Conservation (phyloP, 2,113 vertebrate species). For the Tenrec ecaudatus region DNA sequence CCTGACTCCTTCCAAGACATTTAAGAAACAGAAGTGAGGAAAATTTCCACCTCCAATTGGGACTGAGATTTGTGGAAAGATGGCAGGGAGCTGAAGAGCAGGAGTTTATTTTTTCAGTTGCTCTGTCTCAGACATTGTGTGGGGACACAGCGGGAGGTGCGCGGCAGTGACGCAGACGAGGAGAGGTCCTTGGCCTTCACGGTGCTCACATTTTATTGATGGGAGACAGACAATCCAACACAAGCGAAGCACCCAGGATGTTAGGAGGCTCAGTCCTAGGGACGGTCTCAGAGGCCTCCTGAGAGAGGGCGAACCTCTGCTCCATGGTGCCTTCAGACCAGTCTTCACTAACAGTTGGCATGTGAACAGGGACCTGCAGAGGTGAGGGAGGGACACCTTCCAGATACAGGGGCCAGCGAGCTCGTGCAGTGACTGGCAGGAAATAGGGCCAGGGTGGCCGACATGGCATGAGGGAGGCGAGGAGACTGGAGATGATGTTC, state of each 20-base stretch:
- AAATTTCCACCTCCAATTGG: no score
- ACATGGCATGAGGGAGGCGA: neutral
- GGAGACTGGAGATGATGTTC: neutral
- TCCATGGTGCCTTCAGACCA: neutral
- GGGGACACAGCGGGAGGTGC: neutral
- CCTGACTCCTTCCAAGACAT: neutral
- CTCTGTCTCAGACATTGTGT: neutral
- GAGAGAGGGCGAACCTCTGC: neutral
- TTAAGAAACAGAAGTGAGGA: neutral
- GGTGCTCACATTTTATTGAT: neutral
- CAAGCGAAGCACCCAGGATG: neutral
- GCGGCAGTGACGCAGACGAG: neutral
- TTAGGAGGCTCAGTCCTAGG: neutral
- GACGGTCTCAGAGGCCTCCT: neutral
- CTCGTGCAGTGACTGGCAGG: neutral
- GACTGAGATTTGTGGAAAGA: neutral
- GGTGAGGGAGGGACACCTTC: neutral
- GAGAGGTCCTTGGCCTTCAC: neutral
- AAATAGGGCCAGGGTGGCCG: neutral
- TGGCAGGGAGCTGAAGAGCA: neutral
- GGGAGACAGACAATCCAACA: neutral
- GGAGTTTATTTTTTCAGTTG: neutral
- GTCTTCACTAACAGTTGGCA: neutral
- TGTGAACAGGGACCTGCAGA: neutral
- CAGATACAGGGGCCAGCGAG: neutral